Evolutionary conservation across 2,797 vertebrate genomes (phyloP).

Genomic region (Eremophila alpestris): DNA sequence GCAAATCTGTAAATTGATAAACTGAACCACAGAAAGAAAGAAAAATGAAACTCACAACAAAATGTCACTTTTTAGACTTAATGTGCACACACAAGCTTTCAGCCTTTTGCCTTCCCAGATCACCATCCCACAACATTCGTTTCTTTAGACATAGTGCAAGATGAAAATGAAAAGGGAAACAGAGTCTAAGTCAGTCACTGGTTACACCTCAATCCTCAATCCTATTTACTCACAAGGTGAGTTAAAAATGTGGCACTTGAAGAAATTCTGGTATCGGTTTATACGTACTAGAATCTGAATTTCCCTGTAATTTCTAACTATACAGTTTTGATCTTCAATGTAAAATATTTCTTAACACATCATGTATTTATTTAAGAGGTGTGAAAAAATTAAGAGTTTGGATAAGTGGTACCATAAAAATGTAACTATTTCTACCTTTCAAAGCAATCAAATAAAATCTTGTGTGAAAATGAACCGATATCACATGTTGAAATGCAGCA

Average conservation of each 20-base stretch:
- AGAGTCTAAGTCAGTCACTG: background rate
- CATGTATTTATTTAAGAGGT: background rate
- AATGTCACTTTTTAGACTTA: background rate
- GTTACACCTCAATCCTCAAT: background rate
- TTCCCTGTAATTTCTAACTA: background rate
- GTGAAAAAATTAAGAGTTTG: background rate
- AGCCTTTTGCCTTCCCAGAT: background rate
- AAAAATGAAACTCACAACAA: background rate
- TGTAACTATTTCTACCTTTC: background rate
- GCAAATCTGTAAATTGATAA: background rate
- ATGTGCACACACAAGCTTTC: background rate
- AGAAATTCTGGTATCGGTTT: background rate
- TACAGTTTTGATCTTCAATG: background rate
- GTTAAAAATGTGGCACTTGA: background rate
- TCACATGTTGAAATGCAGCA: background rate
- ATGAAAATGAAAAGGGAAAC: background rate
- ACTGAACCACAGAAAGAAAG: background rate
- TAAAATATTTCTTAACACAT: background rate
- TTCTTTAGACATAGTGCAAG: background rate
- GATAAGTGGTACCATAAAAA: background rate
- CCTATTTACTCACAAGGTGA: background rate
- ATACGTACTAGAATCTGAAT: background rate
- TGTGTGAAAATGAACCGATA: background rate
- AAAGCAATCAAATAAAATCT: background rate
- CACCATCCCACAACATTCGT: background rate